These are phyloP conservation scores for Zosterops borbonicus DNA, from an alignment of 2,113 vertebrate species.

Conservation along the genomic window DNA sequence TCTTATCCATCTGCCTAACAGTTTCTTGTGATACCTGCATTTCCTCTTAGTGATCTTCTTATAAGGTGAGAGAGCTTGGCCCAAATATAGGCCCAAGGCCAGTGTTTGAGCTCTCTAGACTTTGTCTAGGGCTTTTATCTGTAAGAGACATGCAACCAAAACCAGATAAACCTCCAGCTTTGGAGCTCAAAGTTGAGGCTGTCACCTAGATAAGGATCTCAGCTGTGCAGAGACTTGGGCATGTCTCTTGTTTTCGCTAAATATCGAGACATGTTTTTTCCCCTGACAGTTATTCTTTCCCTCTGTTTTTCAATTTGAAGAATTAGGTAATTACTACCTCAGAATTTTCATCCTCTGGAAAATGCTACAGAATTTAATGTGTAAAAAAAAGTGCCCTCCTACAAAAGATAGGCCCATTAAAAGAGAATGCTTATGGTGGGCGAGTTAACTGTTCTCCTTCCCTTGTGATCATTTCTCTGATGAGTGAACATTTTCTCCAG, in stretches of 20 bases:
- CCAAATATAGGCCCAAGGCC: not conserved
- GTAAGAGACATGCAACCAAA: not conserved
- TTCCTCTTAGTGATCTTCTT: not conserved
- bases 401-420: not conserved
- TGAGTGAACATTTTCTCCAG: not conserved
- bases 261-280: not conserved
- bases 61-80: not conserved
- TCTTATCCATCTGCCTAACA: not conserved
- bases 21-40: not conserved
- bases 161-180: not conserved
- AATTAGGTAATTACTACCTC: not conserved
- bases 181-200: not conserved
- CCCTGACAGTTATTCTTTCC: not conserved
- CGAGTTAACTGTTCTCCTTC: not conserved
- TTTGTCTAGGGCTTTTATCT: not conserved
- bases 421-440: not conserved
- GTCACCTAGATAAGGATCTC: not conserved
- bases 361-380: not conserved
- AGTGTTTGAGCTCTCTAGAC: not conserved
- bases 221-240: accelerated
- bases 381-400: not conserved
- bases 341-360: not conserved
- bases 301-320: not conserved
- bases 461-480: not conserved
- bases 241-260: not conserved